Base-by-base conservation (phyloP, 2,797 vertebrate species). In the Intellagama lesueurii region DNA sequence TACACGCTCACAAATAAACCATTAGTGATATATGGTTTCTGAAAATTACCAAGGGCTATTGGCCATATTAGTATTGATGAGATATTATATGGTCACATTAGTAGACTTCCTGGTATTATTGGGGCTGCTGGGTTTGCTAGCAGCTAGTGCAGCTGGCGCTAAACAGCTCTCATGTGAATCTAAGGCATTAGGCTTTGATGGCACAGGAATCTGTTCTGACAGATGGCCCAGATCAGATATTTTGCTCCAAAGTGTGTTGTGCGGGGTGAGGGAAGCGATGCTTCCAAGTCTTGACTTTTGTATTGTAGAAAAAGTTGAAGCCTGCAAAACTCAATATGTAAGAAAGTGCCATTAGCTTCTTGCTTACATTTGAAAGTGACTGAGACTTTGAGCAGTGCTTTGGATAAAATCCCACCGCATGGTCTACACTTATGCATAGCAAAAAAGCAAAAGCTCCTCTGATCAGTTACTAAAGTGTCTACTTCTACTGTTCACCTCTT, bases 11-110 rank as follows among this genome's bases (percentile, higher is more conserved):
- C 73, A 16, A 91, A 90, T 91, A 87, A 28, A 86, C 86, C 64
- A 85, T 94, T n/a, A 4, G 90, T 91, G 77, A 93, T 70, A 96
- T 96, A 89, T n/a, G 94, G 95, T 96, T 96, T 96, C 95, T 96
- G 95, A 96, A 96, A 95, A 95, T 90, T 32, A 82, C 90, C 91
- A 77, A 90, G 19, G 87, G 90, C 92, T 87, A 7, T 0, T 16
- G 91, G 88, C 82, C 86, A 85, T 14, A 1, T 87, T 83, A 77
- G 89, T 0, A 0, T 72, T 8, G 1, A 78, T 11, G 0, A 93
- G 90, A 75, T 81, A 91, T 94, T 93, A 94, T 94, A 95, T 92
- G 94, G 94, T 94, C 81, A 47, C 56, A 82, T 72, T 28, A 40
- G 60, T 22, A 83, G 40, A 56, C 78, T 72, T 40, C 49, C 17